A percentile compares a stretch with the other conserved stretches of the same genome.
phyloP scores from a whole-genome alignment of 2,888 invertebrate genomes.

The Diachrysia chrysitis region DNA sequence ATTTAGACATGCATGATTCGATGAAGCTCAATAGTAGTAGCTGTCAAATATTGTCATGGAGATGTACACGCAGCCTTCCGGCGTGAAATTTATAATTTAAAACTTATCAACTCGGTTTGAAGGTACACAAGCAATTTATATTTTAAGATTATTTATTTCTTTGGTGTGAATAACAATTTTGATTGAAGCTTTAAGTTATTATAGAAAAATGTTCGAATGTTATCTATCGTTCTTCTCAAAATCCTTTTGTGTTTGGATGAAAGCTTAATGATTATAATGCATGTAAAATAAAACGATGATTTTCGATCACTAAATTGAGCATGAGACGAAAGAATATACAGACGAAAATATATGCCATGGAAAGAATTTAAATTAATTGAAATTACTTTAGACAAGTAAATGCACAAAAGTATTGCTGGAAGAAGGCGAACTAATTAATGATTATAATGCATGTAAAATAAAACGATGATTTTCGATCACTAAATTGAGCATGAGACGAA shows the following conservation, averaged over 20 bases:
- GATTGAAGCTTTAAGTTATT: slow-evolving; percentile 64
- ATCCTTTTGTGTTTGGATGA: slow-evolving; percentile 29
- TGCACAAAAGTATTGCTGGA: slow-evolving; percentile 86
- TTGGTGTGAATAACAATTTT: slow-evolving; percentile 65
- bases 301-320: slow-evolving; percentile 44
- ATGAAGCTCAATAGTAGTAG: slow-evolving; percentile 61
- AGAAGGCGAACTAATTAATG: slow-evolving; percentile 86
- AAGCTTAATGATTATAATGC: slow-evolving; percentile 28
- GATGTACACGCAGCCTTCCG: slow-evolving; percentile 63
- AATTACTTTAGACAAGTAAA: slow-evolving; percentile 81
- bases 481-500: slow-evolving; percentile 45
- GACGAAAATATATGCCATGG: slow-evolving; percentile 55
- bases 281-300: slow-evolving; percentile 60
- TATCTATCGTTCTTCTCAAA: slow-evolving; percentile 54
- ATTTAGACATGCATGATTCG: slow-evolving; percentile 71
- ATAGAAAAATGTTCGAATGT: slow-evolving; percentile 52
- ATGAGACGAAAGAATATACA: too few relatives aligned
- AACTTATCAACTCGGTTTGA: slow-evolving; percentile 70
- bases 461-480: slow-evolving; percentile 42
- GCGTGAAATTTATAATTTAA: slow-evolving; percentile 84
- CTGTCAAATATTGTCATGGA: slow-evolving; percentile 75
- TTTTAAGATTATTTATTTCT: slow-evolving; percentile 54
- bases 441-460: slow-evolving; percentile 56
- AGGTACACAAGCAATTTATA: slow-evolving; percentile 64
- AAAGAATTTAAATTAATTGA: slow-evolving; percentile 85